Conservation (phyloP, 2,113 vertebrate species). For the Gasterosteus aculeatus region DNA sequence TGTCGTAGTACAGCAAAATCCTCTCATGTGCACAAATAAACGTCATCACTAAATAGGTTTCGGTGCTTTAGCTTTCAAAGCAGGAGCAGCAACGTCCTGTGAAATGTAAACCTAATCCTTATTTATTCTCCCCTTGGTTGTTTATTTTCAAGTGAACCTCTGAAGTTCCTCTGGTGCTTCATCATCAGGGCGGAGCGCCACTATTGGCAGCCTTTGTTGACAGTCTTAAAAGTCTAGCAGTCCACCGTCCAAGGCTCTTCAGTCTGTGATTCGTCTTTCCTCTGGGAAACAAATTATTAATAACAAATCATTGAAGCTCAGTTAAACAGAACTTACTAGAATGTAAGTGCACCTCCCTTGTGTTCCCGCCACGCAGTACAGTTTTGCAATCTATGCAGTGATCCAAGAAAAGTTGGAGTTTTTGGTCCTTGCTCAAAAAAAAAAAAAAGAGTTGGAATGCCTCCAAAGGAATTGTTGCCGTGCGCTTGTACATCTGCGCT, state of each 20-base stretch:
- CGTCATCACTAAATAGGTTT: neutral
- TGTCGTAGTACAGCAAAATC: neutral
- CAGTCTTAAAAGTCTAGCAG: neutral
- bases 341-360: neutral
- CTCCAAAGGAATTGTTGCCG: slow-evolving; percentile 47
- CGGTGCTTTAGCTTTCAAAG: slow-evolving; percentile 2
- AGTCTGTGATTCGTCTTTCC: slow-evolving; percentile 15
- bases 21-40: neutral
- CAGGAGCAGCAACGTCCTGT: neutral
- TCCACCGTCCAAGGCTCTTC: slow-evolving; percentile 2
- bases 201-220: neutral
- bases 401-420: neutral
- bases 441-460: neutral
- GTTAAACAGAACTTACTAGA: neutral
- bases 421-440: slow-evolving; percentile 45
- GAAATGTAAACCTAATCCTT: slow-evolving; percentile 9
- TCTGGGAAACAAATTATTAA: slow-evolving; percentile 30
- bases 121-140: slow-evolving; percentile 14
- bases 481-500: slow-evolving; percentile 65
- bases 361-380: neutral
- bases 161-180: neutral
- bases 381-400: slow-evolving; percentile 12
- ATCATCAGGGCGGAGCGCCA: neutral
- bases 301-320: neutral
- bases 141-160: slow-evolving; percentile 27